Percentiles rank a stretch among this genome's conserved stretches.
These are phyloP conservation scores for Amblyteles armatorius DNA, from an alignment of 2,888 invertebrate species.

Conservation along the genomic window DNA sequence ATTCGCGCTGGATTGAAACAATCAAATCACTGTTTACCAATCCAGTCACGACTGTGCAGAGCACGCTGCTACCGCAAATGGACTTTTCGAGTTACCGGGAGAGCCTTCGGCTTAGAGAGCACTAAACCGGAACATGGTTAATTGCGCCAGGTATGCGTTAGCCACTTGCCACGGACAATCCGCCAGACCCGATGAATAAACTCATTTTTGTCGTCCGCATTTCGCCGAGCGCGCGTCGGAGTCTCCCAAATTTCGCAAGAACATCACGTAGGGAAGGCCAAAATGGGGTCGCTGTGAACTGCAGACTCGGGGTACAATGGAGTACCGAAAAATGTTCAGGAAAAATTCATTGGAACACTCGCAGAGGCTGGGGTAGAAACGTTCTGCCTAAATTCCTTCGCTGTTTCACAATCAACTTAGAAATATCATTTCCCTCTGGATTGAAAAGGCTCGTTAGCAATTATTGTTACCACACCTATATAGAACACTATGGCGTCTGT, in stretches of 20 bases:
- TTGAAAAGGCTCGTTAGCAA: background rate
- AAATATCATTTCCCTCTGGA: background rate
- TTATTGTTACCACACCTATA: too few species aligned
- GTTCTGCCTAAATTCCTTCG: constrained; percentile 13
- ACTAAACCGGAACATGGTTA: background rate
- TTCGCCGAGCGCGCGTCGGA: background rate
- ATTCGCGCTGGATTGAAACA: constrained; percentile 40
- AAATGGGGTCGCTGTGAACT: too few species aligned
- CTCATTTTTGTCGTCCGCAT: constrained; percentile 4
- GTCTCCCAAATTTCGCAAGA: background rate
- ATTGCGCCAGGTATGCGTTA: constrained; percentile 11
- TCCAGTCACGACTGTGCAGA: background rate
- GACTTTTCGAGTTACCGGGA: constrained; percentile 44
- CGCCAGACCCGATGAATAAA: background rate
- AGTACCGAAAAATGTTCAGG: too few species aligned
- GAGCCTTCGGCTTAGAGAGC: background rate
- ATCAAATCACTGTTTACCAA: constrained; percentile 49
- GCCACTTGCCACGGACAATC: background rate
- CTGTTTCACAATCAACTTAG: constrained; percentile 32
- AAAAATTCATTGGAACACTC: too few species aligned
- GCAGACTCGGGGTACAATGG: too few species aligned
- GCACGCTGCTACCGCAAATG: constrained; percentile 34
- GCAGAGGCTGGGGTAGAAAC: too few species aligned
- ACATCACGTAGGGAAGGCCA: background rate
- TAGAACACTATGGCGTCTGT: too few species aligned